Percentiles rank a stretch among this genome's conserved stretches.
phyloP scores from a whole-genome alignment of 2,888 invertebrate species.

The Malachius bipustulatus region DNA sequence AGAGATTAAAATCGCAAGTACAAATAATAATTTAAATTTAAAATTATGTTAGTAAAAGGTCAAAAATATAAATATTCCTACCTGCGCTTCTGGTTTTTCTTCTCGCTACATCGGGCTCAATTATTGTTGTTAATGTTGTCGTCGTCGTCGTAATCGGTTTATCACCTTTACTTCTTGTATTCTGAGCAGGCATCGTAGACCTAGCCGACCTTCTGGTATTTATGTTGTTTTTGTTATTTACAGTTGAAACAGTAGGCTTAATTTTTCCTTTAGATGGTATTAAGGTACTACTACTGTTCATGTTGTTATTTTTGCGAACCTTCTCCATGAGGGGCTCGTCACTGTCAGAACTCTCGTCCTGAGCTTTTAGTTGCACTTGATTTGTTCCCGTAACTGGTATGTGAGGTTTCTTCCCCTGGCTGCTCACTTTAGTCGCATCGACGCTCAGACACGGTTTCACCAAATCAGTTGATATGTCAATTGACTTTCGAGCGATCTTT shows the following conservation, averaged over 20 bases:
- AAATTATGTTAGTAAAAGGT: no score
- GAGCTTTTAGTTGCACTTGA: conserved; percentile 35
- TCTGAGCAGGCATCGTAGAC: conserved; percentile 29
- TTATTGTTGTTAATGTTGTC: no score
- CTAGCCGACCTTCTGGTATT: conserved; percentile 33
- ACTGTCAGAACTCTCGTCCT: conserved; percentile 62
- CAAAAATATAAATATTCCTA: no score
- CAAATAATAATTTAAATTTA: no score
- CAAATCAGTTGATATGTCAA: conserved; percentile 48
- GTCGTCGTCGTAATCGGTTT: conserved; percentile 21
- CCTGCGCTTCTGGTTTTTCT: conserved; percentile 63
- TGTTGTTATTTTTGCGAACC: conserved; percentile 40
- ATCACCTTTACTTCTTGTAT: conserved; percentile 34
- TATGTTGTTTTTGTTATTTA: conserved; percentile 16
- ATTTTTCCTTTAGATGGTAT: conserved; percentile 16
- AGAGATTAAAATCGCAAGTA: no score
- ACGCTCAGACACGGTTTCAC: conserved; percentile 40
- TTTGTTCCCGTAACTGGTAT: conserved; percentile 10
- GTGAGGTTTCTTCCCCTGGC: conserved; percentile 23
- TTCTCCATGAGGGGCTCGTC: conserved; percentile 71
- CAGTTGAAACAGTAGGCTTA: conserved; percentile 15
- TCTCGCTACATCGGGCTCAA: conserved; percentile 33
- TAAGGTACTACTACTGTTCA: conserved; percentile 10
- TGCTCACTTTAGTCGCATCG: conserved; percentile 21
- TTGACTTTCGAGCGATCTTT: conserved; percentile 43